Evolutionary conservation across 2,888 invertebrate genomes (phyloP).

Genomic region (Drosophila vallismaia): DNA sequence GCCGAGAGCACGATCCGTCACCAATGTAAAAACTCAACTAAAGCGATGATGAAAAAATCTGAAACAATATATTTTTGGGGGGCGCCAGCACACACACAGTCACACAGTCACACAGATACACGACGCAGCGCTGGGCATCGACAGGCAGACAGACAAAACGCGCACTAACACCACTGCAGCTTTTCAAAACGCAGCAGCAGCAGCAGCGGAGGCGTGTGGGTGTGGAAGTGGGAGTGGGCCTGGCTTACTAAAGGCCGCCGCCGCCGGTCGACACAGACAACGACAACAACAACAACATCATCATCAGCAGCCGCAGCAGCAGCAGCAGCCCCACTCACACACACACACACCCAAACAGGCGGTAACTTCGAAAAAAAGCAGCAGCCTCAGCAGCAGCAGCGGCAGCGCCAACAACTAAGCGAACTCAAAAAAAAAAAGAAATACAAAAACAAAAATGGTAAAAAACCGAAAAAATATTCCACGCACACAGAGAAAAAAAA

Average conservation of each 20-base stretch:
- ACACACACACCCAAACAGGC: slow-evolving; percentile 42
- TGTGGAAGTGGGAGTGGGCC: slow-evolving; percentile 60
- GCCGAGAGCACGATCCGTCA: slow-evolving; percentile 84
- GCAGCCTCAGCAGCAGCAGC: slow-evolving; percentile 32
- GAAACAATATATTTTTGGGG: slow-evolving; percentile 84
- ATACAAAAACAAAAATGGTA: slow-evolving; percentile 55
- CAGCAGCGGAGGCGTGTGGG: slow-evolving; percentile 40
- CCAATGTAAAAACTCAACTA: slow-evolving; percentile 85
- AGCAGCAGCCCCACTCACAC: slow-evolving; percentile 37
- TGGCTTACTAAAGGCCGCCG: slow-evolving; percentile 77
- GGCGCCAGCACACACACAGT: slow-evolving; percentile 69
- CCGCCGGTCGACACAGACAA: slow-evolving; percentile 70
- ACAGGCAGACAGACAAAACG: slow-evolving; percentile 76
- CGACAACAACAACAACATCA: slow-evolving; percentile 54
- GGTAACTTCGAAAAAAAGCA: slow-evolving; percentile 61
- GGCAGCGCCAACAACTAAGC: slow-evolving; percentile 60
- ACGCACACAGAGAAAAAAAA: slow-evolving; percentile 58
- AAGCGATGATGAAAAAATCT: slow-evolving; percentile 84
- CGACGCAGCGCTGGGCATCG: slow-evolving; percentile 65
- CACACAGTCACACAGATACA: slow-evolving; percentile 47
- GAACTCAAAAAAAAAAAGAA: slow-evolving; percentile 61
- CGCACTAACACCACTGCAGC: slow-evolving; percentile 68
- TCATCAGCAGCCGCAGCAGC: slow-evolving; percentile 38
- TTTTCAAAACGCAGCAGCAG: slow-evolving; percentile 73
- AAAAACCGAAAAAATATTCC: slow-evolving; percentile 34